Conservation (phyloP, 2,888 invertebrate genomes). For the Cordilura impudica region DNA sequence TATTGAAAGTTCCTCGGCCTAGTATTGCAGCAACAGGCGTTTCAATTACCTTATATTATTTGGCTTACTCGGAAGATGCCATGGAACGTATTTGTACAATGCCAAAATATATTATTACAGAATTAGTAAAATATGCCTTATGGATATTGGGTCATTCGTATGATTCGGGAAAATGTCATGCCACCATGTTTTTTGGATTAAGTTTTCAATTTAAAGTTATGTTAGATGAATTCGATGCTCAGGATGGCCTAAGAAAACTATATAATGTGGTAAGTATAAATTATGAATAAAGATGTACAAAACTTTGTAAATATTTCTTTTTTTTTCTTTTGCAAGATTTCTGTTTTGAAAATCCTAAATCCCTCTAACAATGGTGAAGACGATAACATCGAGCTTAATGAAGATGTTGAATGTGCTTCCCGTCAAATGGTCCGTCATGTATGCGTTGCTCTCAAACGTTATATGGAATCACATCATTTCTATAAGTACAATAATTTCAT, state of each 20-base stretch:
- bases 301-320: background rate
- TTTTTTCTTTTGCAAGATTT: conserved; percentile 80
- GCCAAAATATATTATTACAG: conserved; percentile 86
- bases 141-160: conserved; percentile 98
- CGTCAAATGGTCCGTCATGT: conserved; percentile 94
- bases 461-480: conserved; percentile 93
- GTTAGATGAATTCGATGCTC: conserved; percentile 94
- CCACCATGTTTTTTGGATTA: conserved; percentile 98
- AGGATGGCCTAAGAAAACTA: conserved; percentile 94
- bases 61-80: conserved; percentile 97
- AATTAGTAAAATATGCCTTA: conserved; percentile 91
- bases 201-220: conserved; percentile 96
- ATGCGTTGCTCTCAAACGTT: conserved; percentile 91
- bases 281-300: background rate
- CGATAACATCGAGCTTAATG: conserved; percentile 82
- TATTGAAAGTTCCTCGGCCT: conserved; percentile 93
- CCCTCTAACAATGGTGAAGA: conserved; percentile 81
- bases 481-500: conserved; percentile 86
- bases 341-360: conserved; percentile 89
- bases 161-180: conserved; percentile 98
- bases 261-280: conserved; percentile 86
- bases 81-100: conserved; percentile 96
- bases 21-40: conserved; percentile 97
- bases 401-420: conserved; percentile 94
- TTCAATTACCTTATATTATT: conserved; percentile 96